These are phyloP conservation scores for Zaprionus nigranus DNA, from an alignment of 1,140 invertebrate genomes.

Conservation along the genomic window DNA sequence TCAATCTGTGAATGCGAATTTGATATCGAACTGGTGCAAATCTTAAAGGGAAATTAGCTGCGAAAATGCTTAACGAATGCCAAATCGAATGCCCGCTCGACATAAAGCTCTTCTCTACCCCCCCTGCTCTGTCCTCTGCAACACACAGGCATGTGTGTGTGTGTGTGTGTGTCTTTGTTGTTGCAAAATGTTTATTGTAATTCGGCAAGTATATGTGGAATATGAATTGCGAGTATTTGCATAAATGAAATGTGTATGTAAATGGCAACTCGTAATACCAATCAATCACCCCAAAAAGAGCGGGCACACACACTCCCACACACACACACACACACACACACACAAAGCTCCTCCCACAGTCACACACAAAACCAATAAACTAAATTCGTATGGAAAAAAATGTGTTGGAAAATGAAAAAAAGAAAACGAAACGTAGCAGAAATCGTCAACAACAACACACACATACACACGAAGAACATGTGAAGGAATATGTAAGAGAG, in stretches of 20 bases:
- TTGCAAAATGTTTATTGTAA: conserved; percentile 71
- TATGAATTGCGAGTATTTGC: conserved; percentile 82
- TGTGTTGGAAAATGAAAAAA: conserved; percentile 36
- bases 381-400: conserved; percentile 76
- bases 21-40: conserved; percentile 70
- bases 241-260: conserved; percentile 83
- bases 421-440: conserved; percentile 63
- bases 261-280: conserved; percentile 79
- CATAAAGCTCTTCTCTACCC: neutral
- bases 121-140: no score
- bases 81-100: conserved; percentile 47
- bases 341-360: conserved; percentile 44
- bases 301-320: conserved; percentile 26
- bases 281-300: conserved; percentile 79
- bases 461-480: conserved; percentile 50
- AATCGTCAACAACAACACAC: conserved; percentile 72
- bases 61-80: conserved; percentile 74
- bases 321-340: conserved; percentile 30
- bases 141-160: neutral
- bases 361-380: conserved; percentile 77
- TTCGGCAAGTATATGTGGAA: conserved; percentile 80
- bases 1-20: conserved; percentile 34
- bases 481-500: conserved; percentile 33
- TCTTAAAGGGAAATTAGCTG: conserved; percentile 81
- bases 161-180: conserved; percentile 38